Percentiles rank a stretch among this genome's conserved stretches.
These are phyloP conservation scores for Plodia interpunctella DNA, from an alignment of 1,140 invertebrate species.

Conservation along the genomic window DNA sequence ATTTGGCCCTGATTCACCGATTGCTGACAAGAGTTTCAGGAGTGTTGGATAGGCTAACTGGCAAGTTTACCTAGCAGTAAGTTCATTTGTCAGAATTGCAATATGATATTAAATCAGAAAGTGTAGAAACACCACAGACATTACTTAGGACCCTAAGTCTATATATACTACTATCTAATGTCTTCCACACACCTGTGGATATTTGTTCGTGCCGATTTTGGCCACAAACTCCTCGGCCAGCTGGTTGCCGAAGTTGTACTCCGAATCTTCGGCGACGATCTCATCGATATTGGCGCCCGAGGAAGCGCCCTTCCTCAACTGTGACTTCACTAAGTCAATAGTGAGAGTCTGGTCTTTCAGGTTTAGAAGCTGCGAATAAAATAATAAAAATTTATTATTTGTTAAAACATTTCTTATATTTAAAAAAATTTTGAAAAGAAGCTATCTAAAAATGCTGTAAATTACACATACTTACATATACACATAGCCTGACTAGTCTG, in stretches of 20 bases:
- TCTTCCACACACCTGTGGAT: slow-evolving; percentile 80
- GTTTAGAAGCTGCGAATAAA: slow-evolving; percentile 45
- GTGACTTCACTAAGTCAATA: slow-evolving; percentile 81
- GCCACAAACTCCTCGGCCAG: slow-evolving; percentile 90
- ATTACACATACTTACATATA: too few species aligned
- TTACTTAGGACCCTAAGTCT: too few species aligned
- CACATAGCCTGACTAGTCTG: too few species aligned
- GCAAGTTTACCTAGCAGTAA: too few species aligned
- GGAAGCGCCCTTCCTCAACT: slow-evolving; percentile 81
- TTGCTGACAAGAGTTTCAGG: too few species aligned
- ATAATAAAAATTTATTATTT: slow-evolving; percentile 6
- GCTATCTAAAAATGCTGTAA: too few species aligned
- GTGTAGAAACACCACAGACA: too few species aligned
- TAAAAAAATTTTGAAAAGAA: not conserved
- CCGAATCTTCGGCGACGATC: slow-evolving; percentile 91
- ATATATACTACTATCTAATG: too few species aligned
- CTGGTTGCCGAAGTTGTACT: slow-evolving; percentile 93
- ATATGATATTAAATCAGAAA: too few species aligned
- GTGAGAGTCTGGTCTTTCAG: slow-evolving; percentile 45
- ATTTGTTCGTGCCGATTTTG: slow-evolving; percentile 85
- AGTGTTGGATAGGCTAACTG: too few species aligned
- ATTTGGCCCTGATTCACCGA: too few species aligned
- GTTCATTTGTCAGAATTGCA: too few species aligned
- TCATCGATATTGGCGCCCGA: slow-evolving; percentile 83
- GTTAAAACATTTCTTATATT: not conserved